These are phyloP conservation scores for Agriopis aurantiaria DNA, from an alignment of 2,888 invertebrate species.

Conservation along the genomic window DNA sequence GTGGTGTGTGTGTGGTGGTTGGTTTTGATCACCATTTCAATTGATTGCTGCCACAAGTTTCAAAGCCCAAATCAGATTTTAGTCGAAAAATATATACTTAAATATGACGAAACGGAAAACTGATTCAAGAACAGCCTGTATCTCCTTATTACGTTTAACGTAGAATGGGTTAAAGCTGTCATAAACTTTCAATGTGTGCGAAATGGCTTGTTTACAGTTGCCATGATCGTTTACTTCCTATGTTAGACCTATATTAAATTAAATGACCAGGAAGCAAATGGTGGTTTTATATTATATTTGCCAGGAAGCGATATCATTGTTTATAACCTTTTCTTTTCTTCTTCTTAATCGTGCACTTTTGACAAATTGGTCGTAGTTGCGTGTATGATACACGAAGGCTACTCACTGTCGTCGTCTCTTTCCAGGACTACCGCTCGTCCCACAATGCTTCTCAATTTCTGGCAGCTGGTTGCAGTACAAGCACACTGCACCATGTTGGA, in stretches of 20 bases:
- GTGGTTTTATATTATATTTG: no score
- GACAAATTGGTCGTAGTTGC: no score
- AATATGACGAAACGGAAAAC: neutral
- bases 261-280: conserved; percentile 1
- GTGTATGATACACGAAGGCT: no score
- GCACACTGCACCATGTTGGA: no score
- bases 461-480: no score
- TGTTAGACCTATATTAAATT: conserved; percentile 12
- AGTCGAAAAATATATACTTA: neutral
- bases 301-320: neutral
- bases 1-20: no score
- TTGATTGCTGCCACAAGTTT: neutral
- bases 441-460: no score
- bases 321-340: neutral
- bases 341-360: neutral
- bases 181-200: conserved; percentile 19
- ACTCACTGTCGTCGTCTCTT: no score
- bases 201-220: conserved; percentile 21
- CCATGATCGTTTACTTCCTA: conserved; percentile 17
- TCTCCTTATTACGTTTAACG: conserved; percentile 16
- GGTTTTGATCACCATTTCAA: no score
- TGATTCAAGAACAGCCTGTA: neutral
- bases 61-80: neutral
- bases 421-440: no score
- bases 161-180: conserved; percentile 11